Conservation (phyloP, 2,888 invertebrate genomes). For the Diarsia mendica region DNA sequence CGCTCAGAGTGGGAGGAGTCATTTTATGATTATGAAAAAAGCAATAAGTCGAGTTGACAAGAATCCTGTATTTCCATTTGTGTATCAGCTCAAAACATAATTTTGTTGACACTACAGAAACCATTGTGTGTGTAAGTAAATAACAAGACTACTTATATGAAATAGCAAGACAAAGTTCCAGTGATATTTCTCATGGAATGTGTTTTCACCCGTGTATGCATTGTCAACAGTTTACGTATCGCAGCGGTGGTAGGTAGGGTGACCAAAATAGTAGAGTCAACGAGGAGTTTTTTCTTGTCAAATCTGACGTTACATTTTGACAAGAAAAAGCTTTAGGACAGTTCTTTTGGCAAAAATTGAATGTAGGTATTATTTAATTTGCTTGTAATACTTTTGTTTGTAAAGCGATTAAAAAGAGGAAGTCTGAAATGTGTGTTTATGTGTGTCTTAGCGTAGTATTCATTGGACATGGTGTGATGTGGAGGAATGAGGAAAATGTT, state of each 20-base stretch:
- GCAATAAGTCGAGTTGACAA: too few relatives aligned
- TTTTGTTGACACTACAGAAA: neutral
- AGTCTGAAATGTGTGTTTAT: too few relatives aligned
- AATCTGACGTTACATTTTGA: neutral
- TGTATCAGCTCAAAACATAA: neutral
- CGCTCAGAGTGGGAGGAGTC: too few relatives aligned
- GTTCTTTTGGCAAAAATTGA: neutral
- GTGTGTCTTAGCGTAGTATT: too few relatives aligned
- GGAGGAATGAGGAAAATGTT: too few relatives aligned
- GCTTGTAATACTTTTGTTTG: neutral
- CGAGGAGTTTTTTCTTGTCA: neutral
- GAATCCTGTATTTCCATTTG: neutral
- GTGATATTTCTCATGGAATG: conserved; percentile 17
- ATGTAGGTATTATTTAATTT: neutral
- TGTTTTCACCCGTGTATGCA: conserved; percentile 44
- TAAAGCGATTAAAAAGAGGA: neutral
- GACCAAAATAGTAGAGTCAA: neutral
- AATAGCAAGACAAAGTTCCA: neutral
- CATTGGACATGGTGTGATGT: too few relatives aligned
- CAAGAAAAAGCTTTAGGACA: neutral
- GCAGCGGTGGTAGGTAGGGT: conserved; percentile 4
- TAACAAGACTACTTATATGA: neutral
- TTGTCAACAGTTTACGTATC: conserved; percentile 54
- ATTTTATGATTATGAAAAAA: too few relatives aligned
- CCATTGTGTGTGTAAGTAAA: neutral